Conservation (phyloP, 1,140 invertebrate genomes). For the Zaprionus nigranus region DNA sequence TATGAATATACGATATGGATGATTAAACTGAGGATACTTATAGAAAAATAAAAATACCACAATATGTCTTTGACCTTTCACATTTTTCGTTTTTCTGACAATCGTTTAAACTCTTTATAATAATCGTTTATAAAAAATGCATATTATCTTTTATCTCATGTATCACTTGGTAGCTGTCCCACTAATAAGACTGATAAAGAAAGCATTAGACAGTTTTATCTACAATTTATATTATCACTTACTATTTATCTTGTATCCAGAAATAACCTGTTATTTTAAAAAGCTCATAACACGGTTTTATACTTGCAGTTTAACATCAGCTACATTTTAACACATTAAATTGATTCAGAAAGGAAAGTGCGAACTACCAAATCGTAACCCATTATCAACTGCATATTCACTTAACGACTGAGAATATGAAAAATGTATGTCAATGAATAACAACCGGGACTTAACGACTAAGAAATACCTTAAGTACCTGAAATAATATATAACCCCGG, state of each 20-base stretch:
- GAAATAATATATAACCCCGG: neutral
- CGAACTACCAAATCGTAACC: neutral
- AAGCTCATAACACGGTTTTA: neutral
- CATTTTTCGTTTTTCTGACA: neutral
- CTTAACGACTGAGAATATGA: neutral
- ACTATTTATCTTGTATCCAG: constrained; percentile 29
- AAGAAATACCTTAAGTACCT: neutral
- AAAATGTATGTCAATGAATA: neutral
- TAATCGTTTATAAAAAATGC: neutral
- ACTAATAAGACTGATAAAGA: neutral
- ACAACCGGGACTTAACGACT: neutral
- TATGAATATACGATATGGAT: neutral
- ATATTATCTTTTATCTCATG: neutral
- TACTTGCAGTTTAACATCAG: neutral
- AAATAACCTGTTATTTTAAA: constrained; percentile 46
- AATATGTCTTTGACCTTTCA: no score
- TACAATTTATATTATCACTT: constrained; percentile 36
- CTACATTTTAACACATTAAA: constrained; percentile 38
- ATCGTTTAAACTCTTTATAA: neutral
- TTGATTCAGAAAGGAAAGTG: constrained; percentile 15
- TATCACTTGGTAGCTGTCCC: neutral
- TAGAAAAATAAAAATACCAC: no score
- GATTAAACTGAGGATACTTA: no score
- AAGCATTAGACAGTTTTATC: constrained; percentile 9
- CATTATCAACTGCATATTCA: neutral